Base-by-base conservation (phyloP, 2,888 invertebrate genomes). In the Eumerus sabulonum region DNA sequence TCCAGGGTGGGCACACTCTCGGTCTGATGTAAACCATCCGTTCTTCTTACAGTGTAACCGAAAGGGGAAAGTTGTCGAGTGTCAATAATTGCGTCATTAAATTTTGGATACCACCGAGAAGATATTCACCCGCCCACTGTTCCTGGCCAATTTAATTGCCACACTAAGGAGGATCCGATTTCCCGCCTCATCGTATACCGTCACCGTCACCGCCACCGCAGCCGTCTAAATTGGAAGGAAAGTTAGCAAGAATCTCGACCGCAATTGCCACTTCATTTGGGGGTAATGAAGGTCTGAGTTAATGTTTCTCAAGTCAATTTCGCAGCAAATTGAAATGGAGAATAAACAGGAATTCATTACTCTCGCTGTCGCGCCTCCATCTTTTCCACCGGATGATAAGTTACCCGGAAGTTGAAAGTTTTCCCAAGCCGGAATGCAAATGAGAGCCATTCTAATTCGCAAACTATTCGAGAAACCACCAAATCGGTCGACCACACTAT, bases 271-370 rank as follows among this genome's bases (percentile, higher is more conserved):
- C 68, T 74, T 73, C 67, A 72, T 77, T 77, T 77, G 51, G 38
- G n/a, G 40, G 35, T 60, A 71, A 60, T 76, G 36, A 45, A 17
- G 14, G 35, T 18, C 19, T 12, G 47, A 17, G 45, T 50, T 42
- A 14, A 45, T 45, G 40, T 48, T 44, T 48, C 59, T 19, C 53
- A 16, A 48, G 51, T 45, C 62, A 67, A 56, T 67, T 63, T 40
- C 53, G n/a, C 51, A 59, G 63, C 63, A 74, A 73, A 63, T 68
- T 53, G 63, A 59, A 45, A 73, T 40, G 68, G 54, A 62, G 18
- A 66, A 72, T 54, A 74, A 79, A 68, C 68, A 63, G 62, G 59
- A 73, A 73, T 70, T 79, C 64, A 70, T 79, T 74, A 63, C 73
- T 63, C 48, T 48, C 48, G 19, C 47, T 57, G 35, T 35, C 45